A percentile compares a stretch with the other conserved stretches of the same genome.
Evolutionary conservation across 2,888 invertebrate genomes (phyloP).

Genomic region (Tenthredo mesomela): DNA sequence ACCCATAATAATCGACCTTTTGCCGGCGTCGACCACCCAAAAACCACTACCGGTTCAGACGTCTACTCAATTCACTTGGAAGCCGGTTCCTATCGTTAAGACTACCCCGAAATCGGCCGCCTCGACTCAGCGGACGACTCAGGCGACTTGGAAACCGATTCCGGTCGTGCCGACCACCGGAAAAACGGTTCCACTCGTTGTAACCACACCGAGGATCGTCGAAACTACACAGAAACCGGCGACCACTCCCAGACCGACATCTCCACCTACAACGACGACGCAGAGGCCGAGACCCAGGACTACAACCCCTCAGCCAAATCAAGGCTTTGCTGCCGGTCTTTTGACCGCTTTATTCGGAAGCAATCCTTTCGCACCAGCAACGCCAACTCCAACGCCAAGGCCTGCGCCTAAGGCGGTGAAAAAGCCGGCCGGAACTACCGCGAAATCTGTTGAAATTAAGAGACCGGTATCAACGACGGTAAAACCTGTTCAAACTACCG

Average conservation of each 20-base stretch:
- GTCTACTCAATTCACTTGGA: constrained; percentile 40
- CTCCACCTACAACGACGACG: constrained; percentile 55
- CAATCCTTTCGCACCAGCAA: constrained; percentile 63
- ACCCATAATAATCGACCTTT: constrained; percentile 70
- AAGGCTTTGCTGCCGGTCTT: constrained; percentile 69
- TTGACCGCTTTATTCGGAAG: constrained; percentile 71
- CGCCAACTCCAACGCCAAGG: constrained; percentile 51
- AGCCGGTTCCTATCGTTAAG: constrained; percentile 31
- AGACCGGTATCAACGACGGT: constrained; percentile 71
- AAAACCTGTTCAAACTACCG: constrained; percentile 71
- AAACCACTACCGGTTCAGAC: not conserved
- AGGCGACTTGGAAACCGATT: constrained; percentile 63
- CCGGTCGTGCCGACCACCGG: constrained; percentile 6
- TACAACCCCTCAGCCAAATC: constrained; percentile 72
- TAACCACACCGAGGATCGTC: constrained; percentile 11
- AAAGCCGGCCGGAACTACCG: constrained; percentile 77
- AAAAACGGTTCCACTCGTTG: not conserved
- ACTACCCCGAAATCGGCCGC: constrained; percentile 12
- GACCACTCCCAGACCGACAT: not conserved
- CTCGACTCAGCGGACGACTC: constrained; percentile 57
- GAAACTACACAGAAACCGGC: constrained; percentile 2
- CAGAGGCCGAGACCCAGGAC: constrained; percentile 72
- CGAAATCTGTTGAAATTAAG: constrained; percentile 79
- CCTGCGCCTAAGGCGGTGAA: constrained; percentile 58
- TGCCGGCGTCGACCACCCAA: constrained; percentile 55